Conservation (phyloP, 92 coral and sea anemone species). For the Meandrina meandrites region DNA sequence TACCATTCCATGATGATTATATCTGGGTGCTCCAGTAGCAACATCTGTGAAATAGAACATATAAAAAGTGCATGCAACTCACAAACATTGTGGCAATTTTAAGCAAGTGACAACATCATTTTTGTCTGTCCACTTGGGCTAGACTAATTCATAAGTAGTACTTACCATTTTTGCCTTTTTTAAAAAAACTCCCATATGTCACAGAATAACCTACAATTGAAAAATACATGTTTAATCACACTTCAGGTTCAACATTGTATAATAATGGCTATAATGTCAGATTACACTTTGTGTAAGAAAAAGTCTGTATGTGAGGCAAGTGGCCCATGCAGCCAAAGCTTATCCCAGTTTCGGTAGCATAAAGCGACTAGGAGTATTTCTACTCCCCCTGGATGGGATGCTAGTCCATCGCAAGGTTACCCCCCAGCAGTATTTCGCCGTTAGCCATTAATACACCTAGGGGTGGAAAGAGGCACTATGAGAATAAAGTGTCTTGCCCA, state of each 20-base stretch:
- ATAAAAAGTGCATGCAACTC: background rate
- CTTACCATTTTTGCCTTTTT: slow-evolving; percentile 49
- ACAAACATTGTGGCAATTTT: background rate
- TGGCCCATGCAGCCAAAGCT: no score
- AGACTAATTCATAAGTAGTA: background rate
- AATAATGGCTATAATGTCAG: no score
- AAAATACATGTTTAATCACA: background rate
- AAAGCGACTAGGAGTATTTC: no score
- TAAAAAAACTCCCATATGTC: slow-evolving; percentile 37
- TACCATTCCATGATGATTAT: slow-evolving; percentile 71
- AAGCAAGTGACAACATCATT: background rate
- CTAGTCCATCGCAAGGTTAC: no score
- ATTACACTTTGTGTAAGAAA: no score
- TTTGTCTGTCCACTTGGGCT: background rate
- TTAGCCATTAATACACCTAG: no score
- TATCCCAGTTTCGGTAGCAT: no score
- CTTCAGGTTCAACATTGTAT: background rate
- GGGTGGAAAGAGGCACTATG: no score
- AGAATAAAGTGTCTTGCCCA: no score
- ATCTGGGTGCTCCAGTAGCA: slow-evolving; percentile 75
- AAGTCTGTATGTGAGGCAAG: no score
- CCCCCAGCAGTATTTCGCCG: no score
- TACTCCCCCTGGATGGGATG: no score
- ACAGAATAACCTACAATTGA: slow-evolving; percentile 24
- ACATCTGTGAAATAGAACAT: slow-evolving; percentile 52